Base-by-base conservation (phyloP, 2,888 invertebrate species). In the Hydriomena furcata region DNA sequence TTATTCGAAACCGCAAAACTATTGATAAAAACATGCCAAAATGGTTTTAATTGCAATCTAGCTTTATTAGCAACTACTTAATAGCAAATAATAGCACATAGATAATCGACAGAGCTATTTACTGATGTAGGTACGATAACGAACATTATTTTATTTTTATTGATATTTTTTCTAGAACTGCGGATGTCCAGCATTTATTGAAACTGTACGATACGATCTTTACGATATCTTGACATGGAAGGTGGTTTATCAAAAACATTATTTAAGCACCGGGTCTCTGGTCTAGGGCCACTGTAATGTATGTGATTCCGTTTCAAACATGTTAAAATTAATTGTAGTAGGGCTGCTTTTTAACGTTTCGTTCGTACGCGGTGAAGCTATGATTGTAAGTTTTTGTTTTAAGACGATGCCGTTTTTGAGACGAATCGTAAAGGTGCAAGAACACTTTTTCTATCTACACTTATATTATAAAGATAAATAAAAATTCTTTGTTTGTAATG, bases 141-240 rank as follows among this genome's bases (percentile, higher is more conserved):
- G n/a, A n/a, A n/a, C n/a, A n/a, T n/a, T n/a, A n/a, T n/a, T 27
- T 23, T 17, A 17, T 17, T 17, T 17, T 17, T 4, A 17, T 17
- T 2, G 17, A 3, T 4, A 17, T 17, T 4, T 3, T 2, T 3
- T 17, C 17, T 17, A 17, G 17, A 17, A 17, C 24, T 36, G 23
- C 8, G 25, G 25, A 35, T 34, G 34, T 27, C 11, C 5, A 45
- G 37, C 25, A 24, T 7, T 8, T 17, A 38, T 31, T 31, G 35
- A 27, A 20, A 42, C 13, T 24, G 10, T 12, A n/a, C 34, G 55
- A 55, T 58, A 27, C 1, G 6, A 61, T 61, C 60, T 58, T 52
- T 50, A 63, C 53, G 30, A 12, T 38, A 27, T 38, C 44, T 56
- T 20, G 25, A 35, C 63, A 63, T 47, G 63, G 6, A 38, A 28